These are phyloP conservation scores for Fulica atra DNA, from an alignment of 2,113 vertebrate genomes.

Conservation along the genomic window DNA sequence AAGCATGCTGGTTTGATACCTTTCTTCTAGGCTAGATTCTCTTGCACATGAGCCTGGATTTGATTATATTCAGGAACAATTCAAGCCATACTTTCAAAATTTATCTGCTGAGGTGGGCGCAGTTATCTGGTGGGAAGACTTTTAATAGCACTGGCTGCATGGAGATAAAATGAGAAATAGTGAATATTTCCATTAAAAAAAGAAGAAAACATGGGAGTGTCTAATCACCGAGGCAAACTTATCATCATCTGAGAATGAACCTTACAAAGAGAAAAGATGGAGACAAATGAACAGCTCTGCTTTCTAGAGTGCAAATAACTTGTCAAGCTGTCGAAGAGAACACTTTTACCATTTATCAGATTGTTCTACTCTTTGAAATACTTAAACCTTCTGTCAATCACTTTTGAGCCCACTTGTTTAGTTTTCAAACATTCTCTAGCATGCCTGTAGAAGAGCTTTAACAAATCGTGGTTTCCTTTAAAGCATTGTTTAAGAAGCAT, in stretches of 20 bases:
- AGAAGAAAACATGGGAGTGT: neutral
- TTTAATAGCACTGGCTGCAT: neutral
- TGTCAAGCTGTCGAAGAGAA: neutral
- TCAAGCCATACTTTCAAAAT: neutral
- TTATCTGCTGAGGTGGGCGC: neutral
- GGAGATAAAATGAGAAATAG: neutral
- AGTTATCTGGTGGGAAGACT: neutral
- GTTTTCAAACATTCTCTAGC: neutral
- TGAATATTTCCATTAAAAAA: neutral
- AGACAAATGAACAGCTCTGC: neutral
- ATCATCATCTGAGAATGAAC: neutral
- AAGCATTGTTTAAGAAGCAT: neutral
- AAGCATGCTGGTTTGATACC: neutral
- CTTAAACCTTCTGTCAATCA: neutral
- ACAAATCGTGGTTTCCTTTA: neutral
- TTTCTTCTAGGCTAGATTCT: neutral
- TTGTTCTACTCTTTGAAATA: neutral
- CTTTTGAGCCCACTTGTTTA: neutral
- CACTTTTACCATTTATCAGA: conserved; percentile 7
- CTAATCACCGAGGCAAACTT: neutral
- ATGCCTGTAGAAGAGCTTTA: neutral
- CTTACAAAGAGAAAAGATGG: neutral
- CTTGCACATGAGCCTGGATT: neutral
- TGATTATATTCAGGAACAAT: neutral
- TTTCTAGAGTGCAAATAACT: conserved; percentile 6